These are phyloP conservation scores for Automeris io DNA, from an alignment of 2,888 invertebrate genomes.

Conservation along the genomic window DNA sequence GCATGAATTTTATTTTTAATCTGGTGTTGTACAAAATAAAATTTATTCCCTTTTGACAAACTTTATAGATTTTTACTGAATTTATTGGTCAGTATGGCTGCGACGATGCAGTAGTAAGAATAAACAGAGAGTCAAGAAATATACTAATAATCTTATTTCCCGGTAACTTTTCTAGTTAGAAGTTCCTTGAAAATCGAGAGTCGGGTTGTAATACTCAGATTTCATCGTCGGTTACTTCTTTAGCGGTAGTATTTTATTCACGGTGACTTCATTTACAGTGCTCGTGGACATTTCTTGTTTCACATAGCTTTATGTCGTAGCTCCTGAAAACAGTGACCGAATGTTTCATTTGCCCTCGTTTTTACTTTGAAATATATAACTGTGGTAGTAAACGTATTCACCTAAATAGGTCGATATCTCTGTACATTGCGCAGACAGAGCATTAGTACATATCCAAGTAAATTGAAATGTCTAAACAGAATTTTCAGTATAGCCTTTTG, in stretches of 20 bases:
- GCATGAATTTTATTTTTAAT: too few relatives aligned
- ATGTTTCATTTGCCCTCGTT: conserved; percentile 3
- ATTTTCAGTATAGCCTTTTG: too few relatives aligned
- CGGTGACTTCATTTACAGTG: conserved; percentile 8
- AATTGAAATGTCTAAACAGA: too few relatives aligned
- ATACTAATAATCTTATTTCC: conserved; percentile 43
- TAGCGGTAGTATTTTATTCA: conserved; percentile 27
- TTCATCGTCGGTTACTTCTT: conserved; percentile 35
- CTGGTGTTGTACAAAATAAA: too few relatives aligned
- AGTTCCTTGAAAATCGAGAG: conserved; percentile 41
- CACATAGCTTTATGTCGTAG: conserved; percentile 6
- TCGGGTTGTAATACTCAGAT: conserved; percentile 36
- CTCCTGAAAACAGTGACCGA: conserved; percentile 4
- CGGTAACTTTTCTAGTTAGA: conserved; percentile 63
- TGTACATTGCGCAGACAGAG: too few relatives aligned
- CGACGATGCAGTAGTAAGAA: background rate
- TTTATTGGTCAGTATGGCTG: background rate
- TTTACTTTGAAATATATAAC: conserved; percentile 3
- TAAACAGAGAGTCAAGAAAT: conserved; percentile 12
- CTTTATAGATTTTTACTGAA: too few relatives aligned
- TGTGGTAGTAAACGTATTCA: background rate
- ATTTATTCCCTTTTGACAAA: too few relatives aligned
- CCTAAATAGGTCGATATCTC: background rate
- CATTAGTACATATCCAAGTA: too few relatives aligned
- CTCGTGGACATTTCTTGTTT: conserved; percentile 5